Evolutionary conservation across 2,888 invertebrate species (phyloP).

Genomic region (Cryptus armator): DNA sequence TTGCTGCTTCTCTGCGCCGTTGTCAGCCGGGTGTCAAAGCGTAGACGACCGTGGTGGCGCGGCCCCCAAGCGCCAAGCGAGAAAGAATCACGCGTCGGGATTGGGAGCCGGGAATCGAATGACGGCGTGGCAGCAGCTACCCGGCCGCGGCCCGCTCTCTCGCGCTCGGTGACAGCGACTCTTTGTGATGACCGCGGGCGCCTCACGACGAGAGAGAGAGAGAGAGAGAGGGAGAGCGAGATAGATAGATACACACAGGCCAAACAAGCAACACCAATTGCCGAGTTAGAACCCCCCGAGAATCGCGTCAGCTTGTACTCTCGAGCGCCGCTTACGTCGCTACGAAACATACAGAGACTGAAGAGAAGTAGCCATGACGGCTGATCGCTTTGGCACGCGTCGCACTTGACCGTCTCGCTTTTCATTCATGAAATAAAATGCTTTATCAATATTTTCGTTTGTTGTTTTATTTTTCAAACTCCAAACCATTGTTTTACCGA

Average conservation of each 20-base stretch:
- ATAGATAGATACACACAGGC: conserved; percentile 34
- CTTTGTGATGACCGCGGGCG: conserved; percentile 76
- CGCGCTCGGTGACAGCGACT: conserved; percentile 79
- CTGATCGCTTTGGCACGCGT: conserved; percentile 70
- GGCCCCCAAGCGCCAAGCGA: conserved; percentile 61
- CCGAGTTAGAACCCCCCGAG: conserved; percentile 26
- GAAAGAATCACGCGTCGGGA: conserved; percentile 69
- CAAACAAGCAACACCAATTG: conserved; percentile 36
- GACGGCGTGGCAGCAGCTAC: conserved; percentile 82
- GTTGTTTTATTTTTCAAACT: background rate
- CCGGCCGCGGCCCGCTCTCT: conserved; percentile 70
- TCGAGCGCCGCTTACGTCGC: conserved; percentile 27
- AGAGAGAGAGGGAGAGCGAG: background rate
- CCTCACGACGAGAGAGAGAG: conserved; percentile 30
- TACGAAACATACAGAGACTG: conserved; percentile 21
- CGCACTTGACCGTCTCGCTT: conserved; percentile 59
- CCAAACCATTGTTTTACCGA: background rate
- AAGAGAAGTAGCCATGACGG: conserved; percentile 66
- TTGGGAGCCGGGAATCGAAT: conserved; percentile 74
- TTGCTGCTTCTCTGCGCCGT: conserved; percentile 49
- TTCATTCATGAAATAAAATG: conserved; percentile 61
- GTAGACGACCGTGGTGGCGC: conserved; percentile 57
- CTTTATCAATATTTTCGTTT: background rate
- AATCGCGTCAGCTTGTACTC: conserved; percentile 19
- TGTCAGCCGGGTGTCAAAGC: conserved; percentile 71